Conservation (phyloP, 2,113 vertebrate genomes). For the Montifringilla adamsi region DNA sequence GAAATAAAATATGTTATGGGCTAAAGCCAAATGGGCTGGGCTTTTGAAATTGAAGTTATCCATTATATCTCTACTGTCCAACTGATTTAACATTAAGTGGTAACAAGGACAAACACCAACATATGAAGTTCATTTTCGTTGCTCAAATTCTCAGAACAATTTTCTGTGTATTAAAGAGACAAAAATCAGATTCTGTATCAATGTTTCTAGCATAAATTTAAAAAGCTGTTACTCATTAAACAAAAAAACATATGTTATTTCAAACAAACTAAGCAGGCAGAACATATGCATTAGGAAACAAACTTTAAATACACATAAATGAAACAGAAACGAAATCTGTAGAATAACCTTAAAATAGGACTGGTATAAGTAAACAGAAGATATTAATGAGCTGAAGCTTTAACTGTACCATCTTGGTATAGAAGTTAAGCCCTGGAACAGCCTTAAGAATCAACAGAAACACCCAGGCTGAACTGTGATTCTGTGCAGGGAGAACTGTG, state of each 20-base stretch:
- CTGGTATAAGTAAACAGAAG: neutral
- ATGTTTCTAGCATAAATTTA: neutral
- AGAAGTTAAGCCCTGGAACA: neutral
- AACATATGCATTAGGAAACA: conserved; percentile 14
- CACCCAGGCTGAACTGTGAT: neutral
- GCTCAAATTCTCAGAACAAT: neutral
- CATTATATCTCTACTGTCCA: neutral
- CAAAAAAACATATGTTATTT: conserved; percentile 4
- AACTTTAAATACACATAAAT: neutral
- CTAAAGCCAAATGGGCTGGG: neutral
- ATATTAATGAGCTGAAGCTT: neutral
- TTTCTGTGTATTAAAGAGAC: neutral
- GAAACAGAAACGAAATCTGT: neutral
- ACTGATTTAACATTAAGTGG: neutral
- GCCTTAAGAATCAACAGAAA: neutral
- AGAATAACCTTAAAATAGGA: neutral
- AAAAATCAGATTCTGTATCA: neutral
- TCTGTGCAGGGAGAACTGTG: neutral
- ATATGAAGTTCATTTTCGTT: neutral
- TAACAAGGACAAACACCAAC: conserved; percentile 20
- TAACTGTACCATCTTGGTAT: neutral
- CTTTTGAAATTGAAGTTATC: neutral
- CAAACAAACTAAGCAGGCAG: neutral
- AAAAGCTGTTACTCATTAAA: neutral
- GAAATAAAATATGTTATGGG: neutral